Conservation (phyloP, 2,797 vertebrate genomes). For the Tenualosa ilisha region DNA sequence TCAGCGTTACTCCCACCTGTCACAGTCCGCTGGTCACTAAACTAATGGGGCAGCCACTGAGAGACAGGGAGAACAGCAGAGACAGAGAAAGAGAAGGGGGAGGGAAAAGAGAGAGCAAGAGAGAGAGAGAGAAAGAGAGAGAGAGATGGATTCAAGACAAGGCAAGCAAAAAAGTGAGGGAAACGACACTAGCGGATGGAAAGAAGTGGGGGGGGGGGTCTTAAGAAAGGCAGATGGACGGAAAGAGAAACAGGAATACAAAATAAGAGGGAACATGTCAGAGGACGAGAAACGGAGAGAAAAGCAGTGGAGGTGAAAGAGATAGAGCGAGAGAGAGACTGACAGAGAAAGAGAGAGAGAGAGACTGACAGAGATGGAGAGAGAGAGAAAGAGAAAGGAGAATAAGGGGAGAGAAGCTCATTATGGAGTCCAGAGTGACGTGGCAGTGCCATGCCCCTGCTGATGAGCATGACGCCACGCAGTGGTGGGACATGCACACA, state of each 20-base stretch:
- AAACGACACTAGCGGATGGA: conserved; percentile 30
- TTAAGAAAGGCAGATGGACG: conserved; percentile 68
- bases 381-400: conserved; percentile 32
- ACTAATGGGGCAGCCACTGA: conserved; percentile 90
- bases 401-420: conserved; percentile 43
- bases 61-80: conserved; percentile 57
- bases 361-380: conserved; percentile 40
- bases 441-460: conserved; percentile 43
- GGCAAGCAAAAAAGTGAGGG: conserved; percentile 39
- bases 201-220: conserved; percentile 30
- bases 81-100: conserved; percentile 70
- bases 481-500: conserved; percentile 46
- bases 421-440: conserved; percentile 60
- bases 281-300: conserved; percentile 44
- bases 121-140: conserved; percentile 25
- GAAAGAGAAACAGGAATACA: conserved; percentile 36
- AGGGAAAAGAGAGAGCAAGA: conserved; percentile 46
- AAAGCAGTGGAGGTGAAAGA: conserved; percentile 21
- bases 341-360: conserved; percentile 43
- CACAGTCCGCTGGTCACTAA: conserved; percentile 95
- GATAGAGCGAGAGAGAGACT: conserved; percentile 43
- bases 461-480: conserved; percentile 56
- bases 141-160: conserved; percentile 47
- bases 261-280: conserved; percentile 26
- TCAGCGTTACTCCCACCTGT: conserved; percentile 85